Evolutionary conservation across 1,140 invertebrate species (phyloP).

Genomic region (Macrobrachium rosenbergii): DNA sequence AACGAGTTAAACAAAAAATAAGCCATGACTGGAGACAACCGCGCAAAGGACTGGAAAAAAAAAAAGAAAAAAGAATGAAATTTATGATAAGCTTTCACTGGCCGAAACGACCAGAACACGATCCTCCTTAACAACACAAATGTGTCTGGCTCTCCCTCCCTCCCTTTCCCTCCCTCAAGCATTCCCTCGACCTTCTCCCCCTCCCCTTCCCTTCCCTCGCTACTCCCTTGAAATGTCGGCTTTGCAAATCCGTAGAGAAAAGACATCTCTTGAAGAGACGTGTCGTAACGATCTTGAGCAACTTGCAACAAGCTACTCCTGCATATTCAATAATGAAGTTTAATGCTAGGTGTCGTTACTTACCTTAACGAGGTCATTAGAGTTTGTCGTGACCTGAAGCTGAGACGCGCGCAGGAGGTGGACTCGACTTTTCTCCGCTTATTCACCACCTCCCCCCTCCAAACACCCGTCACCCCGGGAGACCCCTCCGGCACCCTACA

Average conservation of each 20-base stretch:
- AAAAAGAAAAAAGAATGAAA: background rate
- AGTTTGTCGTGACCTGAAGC: no score
- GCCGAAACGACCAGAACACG: background rate
- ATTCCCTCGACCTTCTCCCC: slow-evolving; percentile 11
- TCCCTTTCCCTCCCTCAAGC: slow-evolving; percentile 7
- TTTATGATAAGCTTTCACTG: background rate
- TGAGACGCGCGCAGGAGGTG: no score
- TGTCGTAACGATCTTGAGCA: background rate
- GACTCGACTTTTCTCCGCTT: no score
- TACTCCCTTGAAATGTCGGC: no score
- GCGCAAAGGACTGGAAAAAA: background rate
- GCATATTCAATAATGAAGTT: background rate
- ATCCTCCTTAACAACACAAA: background rate
- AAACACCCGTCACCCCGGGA: no score
- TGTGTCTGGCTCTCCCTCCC: background rate
- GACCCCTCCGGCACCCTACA: no score
- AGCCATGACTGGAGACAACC: no score
- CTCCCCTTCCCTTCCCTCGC: background rate
- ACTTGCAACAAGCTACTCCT: slow-evolving; percentile 5
- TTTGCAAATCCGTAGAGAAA: no score
- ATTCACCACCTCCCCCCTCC: no score
- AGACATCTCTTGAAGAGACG: background rate
- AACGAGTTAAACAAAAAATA: no score
- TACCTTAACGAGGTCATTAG: slow-evolving; percentile 6
- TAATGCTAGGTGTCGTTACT: slow-evolving; percentile 5